Evolutionary conservation across 2,888 invertebrate species (phyloP), one percentile per base, ranked within the genome.

Genomic region (Nephrotoma appendiculata): DNA sequence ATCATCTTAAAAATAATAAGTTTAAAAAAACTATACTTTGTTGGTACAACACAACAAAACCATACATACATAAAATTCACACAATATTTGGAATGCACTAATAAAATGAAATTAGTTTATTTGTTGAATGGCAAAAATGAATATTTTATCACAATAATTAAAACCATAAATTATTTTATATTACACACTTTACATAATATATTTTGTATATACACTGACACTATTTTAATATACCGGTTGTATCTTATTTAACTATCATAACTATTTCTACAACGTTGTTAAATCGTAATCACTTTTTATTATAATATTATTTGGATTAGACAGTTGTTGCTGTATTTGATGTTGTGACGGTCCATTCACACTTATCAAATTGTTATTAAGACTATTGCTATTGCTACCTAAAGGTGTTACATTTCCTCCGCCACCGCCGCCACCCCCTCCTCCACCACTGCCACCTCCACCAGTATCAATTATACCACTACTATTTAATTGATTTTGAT

Each of bases 251-350:
- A 43, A 85, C 41, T 85, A 85, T 12, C 42, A 44, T 71, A 86
- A 9, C 12, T 45, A 45, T 87, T 91, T 92, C 94, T 95, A 95
- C 91, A 94, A 93, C 86, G 96, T 95, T 91, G 96, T 97, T 90
- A 97, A 94, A 91, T 96, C 97, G 91, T 97, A 97, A 92, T 97
- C 97, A 89, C 96, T 96, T 92, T 97, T 97, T 90, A 96, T 96
- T 90, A 95, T 86, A 42, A 86, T 57, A 57, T 88, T 86, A 85
- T 48, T 57, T 90, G 89, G 42, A 90, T 89, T 88, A 91, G 89
- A 87, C 94, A 94, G 90, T 94, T 91, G 89, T 94, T 94, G 89
- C 92, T 93, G 93, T 92, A 93, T 89, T 86, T 88, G 88, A 41
- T 88, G 89, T 44, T 88, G 88, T 85, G 89, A 89, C 87, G 88